Conservation (phyloP, 2,113 vertebrate species). For the Zingel zingel region DNA sequence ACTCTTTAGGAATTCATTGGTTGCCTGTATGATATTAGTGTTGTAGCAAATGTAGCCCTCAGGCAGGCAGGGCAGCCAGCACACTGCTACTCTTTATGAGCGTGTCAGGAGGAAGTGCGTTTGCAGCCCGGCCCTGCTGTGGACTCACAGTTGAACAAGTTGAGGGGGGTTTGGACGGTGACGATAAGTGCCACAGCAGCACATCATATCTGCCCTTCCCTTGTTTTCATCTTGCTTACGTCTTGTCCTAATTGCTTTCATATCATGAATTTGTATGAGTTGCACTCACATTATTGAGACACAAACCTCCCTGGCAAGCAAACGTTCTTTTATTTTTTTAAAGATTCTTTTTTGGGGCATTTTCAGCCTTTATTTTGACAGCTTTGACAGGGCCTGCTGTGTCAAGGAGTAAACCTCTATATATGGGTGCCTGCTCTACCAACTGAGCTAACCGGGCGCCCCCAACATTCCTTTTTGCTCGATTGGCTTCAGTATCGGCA, state of each 20-base stretch:
- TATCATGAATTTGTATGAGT: constrained; percentile 55
- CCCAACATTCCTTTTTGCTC: constrained; percentile 27
- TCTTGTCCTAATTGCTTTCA: constrained; percentile 62
- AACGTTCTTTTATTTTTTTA: constrained; percentile 39
- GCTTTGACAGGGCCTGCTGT: no score
- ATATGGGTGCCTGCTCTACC: no score
- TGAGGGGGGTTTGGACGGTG: constrained; percentile 39
- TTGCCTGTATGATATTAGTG: constrained; percentile 81
- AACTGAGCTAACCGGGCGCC: no score
- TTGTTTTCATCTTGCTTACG: constrained; percentile 40
- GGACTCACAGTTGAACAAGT: constrained; percentile 50
- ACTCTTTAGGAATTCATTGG: constrained; percentile 78
- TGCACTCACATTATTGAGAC: constrained; percentile 54
- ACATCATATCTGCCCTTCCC: constrained; percentile 26
- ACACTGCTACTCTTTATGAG: constrained; percentile 62
- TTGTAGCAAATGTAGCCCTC: constrained; percentile 72
- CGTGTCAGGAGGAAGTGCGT: constrained; percentile 58
- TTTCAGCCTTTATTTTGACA: no score
- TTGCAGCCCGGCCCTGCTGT: constrained; percentile 40
- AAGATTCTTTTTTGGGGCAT: no score
- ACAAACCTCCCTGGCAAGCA: constrained; percentile 42
- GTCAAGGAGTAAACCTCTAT: no score
- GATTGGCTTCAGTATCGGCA: constrained; percentile 33
- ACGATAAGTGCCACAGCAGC: constrained; percentile 35
- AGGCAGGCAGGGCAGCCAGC: constrained; percentile 61